Evolutionary conservation across 2,888 invertebrate genomes (phyloP), one percentile per base, ranked within the genome.

Genomic region (Cheilosia pagana): DNA sequence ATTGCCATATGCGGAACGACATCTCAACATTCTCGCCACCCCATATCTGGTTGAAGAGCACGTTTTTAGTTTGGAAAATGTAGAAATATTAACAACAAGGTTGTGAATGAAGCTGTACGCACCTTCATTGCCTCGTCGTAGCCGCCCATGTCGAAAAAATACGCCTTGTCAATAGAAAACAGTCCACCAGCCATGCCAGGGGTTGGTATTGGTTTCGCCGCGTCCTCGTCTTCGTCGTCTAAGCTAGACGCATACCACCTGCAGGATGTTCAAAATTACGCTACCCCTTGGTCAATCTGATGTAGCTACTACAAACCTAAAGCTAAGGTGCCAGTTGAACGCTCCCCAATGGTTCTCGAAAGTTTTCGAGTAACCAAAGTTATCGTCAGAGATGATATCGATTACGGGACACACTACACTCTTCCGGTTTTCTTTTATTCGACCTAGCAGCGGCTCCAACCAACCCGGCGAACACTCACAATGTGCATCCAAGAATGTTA

Each of bases 21-120:
- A 99, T 94, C 92, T 99, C 99, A 41, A 99, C 93, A 92, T 99
- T 99, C 92, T 99, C 99, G 0, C 98, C 99, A 4, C 99, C 99
- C 99, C 99, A 99, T 81, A 99, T 98, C 88, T 89, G 62, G 2
- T 71, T 74, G 23, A 6, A 48, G 50, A 28, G 19, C 10, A n/a
- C 6, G 7, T 12, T 35, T 35, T 12, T 12, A 12, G 12, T 35
- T 12, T 10, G 12, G 3, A 12, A 35, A 12, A 35, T 35, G 35
- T 35, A 3, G 12, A 10, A 35, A 35, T 12, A 35, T 35, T 12
- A 12, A 35, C 10, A 10, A 10, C 0, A n/a, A n/a, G n/a, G n/a
- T n/a, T n/a, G n/a, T n/a, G n/a, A n/a, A n/a, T n/a, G n/a, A n/a
- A n/a, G n/a, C n/a, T n/a, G n/a, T 12, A 35, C 43, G 19, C 63